A percentile compares a stretch with the other conserved stretches of the same genome.
Evolutionary conservation across 1,140 invertebrate species (phyloP).

Genomic region (Akabosia matsudoensis): DNA sequence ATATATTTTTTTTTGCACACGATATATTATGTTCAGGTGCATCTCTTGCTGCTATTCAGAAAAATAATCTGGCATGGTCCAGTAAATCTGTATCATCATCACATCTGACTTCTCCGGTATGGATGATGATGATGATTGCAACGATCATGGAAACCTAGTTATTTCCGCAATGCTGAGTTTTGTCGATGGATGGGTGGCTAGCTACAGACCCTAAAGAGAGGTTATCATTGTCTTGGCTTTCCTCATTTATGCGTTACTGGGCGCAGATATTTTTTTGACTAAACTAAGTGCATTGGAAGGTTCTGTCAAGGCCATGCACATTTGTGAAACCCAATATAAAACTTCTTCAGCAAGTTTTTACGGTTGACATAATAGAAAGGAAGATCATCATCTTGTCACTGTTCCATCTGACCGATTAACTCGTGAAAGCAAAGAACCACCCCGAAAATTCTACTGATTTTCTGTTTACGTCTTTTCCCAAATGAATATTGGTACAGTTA

Average conservation of each 20-base stretch:
- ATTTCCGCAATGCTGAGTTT: not conserved
- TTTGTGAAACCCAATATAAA: not conserved
- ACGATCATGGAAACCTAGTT: constrained; percentile 18
- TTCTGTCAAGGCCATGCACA: constrained; percentile 1
- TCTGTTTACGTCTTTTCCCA: not conserved
- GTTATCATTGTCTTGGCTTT: not conserved
- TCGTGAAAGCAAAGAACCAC: not conserved
- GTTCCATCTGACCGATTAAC: constrained; percentile 1
- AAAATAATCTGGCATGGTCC: constrained; percentile 1
- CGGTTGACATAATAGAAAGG: not conserved
- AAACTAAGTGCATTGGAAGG: not conserved
- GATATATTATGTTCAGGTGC: not conserved
- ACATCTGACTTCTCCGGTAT: too few relatives aligned
- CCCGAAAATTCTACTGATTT: not conserved
- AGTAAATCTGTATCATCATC: constrained; percentile 13
- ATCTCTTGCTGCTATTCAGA: not conserved
- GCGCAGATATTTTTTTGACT: not conserved
- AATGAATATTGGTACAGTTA: too few relatives aligned
- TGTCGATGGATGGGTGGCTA: not conserved
- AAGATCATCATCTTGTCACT: not conserved
- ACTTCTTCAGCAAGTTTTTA: not conserved
- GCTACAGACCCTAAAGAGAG: not conserved
- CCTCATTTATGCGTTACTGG: not conserved
- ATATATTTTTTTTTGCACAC: not conserved
- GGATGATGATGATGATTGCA: too few relatives aligned